Base-by-base conservation (phyloP, 2,113 vertebrate genomes). In the Scomber scombrus region DNA sequence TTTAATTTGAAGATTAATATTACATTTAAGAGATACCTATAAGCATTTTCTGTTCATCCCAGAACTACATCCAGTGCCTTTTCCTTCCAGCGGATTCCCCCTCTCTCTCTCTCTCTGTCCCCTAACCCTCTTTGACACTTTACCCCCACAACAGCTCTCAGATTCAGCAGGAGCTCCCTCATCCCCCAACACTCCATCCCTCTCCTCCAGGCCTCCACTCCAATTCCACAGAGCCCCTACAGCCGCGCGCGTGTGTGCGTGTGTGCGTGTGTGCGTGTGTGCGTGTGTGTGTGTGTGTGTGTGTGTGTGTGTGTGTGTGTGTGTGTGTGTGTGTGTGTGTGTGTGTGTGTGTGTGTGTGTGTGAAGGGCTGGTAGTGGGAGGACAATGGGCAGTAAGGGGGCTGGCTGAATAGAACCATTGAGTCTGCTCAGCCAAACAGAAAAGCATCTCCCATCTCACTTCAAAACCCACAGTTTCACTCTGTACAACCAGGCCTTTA, bases 391-490 rank as follows among this genome's bases (percentile, higher is more conserved):
- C 86, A 89, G 91, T 92, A 90, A 91, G 91, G 89, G 89, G 87
- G 79, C 82, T 77, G 81, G 72, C 72, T 95, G 93, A 95, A 95
- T 95, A 85, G 94, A 67, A 85, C 91, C 87, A 95, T 95, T 95
- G 93, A 94, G 89, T 87, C 82, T 94, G 93, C 80, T 92, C 93
- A 95, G 94, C 92, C 94, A 95, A 93, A 95, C 93, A 95, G 93
- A 95, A 94, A 95, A 93, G 88, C 93, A 94, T 95, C 93, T 93
- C 91, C 92, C 91, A 94, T 93, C 94, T 94, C 93, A 93, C 93
- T 95, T 95, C 93, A 94, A 94, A 91, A 84, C 92, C 90, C 90
- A 82, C 89, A 91, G 88, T 92, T 93, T 92, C 92, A 90, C 90
- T 92, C 84, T 70, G 85, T 93, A 94, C 94, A 95, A 95, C 91